phyloP scores from a whole-genome alignment of 2,797 vertebrate species.

The Meriones psammophilus region DNA sequence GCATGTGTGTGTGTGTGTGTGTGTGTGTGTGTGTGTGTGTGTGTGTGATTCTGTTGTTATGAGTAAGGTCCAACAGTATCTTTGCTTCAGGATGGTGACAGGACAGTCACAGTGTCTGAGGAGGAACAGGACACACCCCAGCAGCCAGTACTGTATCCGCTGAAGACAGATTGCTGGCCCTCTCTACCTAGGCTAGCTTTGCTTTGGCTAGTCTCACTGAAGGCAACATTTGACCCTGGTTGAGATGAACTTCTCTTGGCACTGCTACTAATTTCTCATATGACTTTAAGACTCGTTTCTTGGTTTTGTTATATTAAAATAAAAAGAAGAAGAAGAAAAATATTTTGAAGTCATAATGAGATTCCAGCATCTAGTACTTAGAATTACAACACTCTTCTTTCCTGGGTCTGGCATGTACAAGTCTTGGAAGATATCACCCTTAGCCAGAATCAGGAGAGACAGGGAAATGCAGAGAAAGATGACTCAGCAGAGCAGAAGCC shows the following conservation, averaged over 20 bases:
- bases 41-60: not conserved
- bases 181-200: too few species aligned
- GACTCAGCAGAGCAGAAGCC: not conserved
- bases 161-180: not conserved
- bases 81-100: not conserved
- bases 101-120: not conserved
- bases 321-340: not conserved
- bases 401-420: not conserved
- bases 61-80: not conserved
- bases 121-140: not conserved
- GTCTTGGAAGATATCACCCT: not conserved
- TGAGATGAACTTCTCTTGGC: not conserved
- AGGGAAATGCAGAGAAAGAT: not conserved
- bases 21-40: not conserved
- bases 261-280: not conserved
- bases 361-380: not conserved
- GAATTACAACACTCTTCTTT: not conserved
- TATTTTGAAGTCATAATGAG: slow-evolving; percentile 11
- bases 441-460: not conserved
- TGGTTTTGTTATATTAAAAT: not conserved
- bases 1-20: not conserved
- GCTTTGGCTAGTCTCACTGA: not conserved
- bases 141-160: not conserved
- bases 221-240: not conserved
- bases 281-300: slow-evolving; percentile 1